Evolutionary conservation across 2,888 invertebrate genomes (phyloP).

Genomic region (Mesodorylaimus sp.): DNA sequence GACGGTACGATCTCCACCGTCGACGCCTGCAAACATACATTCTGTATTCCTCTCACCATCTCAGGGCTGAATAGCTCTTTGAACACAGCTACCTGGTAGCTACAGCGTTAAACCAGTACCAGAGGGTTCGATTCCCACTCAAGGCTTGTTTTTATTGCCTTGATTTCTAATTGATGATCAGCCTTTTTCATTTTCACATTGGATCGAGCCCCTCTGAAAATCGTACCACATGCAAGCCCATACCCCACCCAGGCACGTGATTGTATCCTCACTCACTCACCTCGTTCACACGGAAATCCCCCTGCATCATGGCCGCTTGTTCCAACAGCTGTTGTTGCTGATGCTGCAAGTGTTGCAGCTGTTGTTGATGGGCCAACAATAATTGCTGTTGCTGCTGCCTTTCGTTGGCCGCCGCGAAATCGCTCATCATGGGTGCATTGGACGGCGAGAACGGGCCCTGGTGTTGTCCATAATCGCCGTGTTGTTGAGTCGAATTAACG

Average conservation of each 20-base stretch:
- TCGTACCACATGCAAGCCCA: too few relatives aligned
- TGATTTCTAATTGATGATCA: too few relatives aligned
- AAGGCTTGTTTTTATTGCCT: too few relatives aligned
- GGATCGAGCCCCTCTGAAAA: too few relatives aligned
- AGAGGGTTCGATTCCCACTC: too few relatives aligned
- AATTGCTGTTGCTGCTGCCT: constrained; percentile 4
- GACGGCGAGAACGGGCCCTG: neutral
- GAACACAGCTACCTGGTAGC: neutral
- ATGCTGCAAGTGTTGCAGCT: neutral
- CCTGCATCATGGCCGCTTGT: neutral
- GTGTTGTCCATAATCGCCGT: neutral
- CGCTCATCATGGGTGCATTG: too few relatives aligned
- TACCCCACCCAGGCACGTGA: too few relatives aligned
- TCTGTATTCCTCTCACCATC: neutral
- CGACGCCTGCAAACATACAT: neutral
- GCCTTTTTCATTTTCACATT: too few relatives aligned
- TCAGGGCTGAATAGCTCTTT: neutral
- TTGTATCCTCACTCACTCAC: neutral
- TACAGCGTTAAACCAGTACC: too few relatives aligned
- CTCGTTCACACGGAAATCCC: neutral
- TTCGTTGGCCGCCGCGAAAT: too few relatives aligned
- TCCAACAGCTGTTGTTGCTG: neutral
- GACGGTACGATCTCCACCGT: neutral
- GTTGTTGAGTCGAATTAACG: neutral
- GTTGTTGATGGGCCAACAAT: constrained; percentile 1